phyloP scores from a whole-genome alignment of 2,113 vertebrate genomes.

The Oreochromis aureus region DNA sequence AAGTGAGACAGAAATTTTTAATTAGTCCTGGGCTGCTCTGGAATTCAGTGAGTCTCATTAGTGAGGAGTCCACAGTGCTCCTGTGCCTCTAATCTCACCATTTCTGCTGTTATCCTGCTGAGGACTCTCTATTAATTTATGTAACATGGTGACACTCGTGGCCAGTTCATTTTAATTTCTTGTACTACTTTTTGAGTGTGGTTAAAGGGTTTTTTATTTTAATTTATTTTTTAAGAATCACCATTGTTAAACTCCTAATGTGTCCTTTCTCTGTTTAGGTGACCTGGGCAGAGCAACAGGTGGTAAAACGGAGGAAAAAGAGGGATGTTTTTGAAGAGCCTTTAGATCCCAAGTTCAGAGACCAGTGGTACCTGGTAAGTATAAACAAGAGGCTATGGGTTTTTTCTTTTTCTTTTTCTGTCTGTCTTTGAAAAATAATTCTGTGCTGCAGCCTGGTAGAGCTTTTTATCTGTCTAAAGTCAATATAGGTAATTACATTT shows the following conservation, averaged over 20 bases:
- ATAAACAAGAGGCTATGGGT: not conserved
- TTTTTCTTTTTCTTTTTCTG: not conserved
- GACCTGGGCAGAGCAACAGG: constrained; percentile 91
- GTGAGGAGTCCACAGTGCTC: not conserved
- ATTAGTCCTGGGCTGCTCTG: constrained; percentile 33
- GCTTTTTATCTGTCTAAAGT: not conserved
- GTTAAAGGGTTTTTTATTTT: not conserved
- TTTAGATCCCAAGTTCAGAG: constrained; percentile 85
- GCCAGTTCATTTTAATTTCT: constrained; percentile 2
- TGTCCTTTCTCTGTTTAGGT: constrained; percentile 70
- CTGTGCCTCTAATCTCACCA: constrained; percentile 33
- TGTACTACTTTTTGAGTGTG: not conserved
- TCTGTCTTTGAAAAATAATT: not conserved
- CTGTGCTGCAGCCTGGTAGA: not conserved
- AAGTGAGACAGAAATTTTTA: constrained; percentile 18
- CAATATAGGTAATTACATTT: constrained; percentile 16
- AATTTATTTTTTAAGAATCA: not conserved
- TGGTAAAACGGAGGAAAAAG: constrained; percentile 84
- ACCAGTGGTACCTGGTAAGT: constrained; percentile 98
- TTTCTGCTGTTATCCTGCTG: constrained; percentile 6
- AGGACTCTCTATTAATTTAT: constrained; percentile 40
- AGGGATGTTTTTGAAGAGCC: constrained; percentile 83
- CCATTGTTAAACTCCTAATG: not conserved
- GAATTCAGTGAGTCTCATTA: constrained; percentile 50
- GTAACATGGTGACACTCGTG: constrained; percentile 20